Base-by-base conservation (phyloP, 2,888 invertebrate species). In the Diarsia brunnea region DNA sequence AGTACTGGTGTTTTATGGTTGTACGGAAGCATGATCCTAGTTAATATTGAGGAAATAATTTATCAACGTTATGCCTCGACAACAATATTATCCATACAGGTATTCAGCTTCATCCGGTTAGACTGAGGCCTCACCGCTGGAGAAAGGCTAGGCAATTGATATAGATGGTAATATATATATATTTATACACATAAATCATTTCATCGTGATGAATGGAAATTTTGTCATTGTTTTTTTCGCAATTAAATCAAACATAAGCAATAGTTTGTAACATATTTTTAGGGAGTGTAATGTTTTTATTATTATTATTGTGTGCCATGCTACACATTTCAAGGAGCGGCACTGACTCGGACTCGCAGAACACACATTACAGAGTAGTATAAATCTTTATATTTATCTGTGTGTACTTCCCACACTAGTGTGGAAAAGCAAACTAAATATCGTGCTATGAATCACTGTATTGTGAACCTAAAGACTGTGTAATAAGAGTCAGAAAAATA, bases 401-500 rank as follows among this genome's bases (percentile, higher is more conserved):
- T 43, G 38, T 63, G 43, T 38, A 58, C 8, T 38, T 61, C 4
- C 38, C 38, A 3, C 61, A 61, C 38, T 61, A 38, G 21, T 38
- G 38, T 21, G 12, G 21, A 7, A 61, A 61, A 38, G 12, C 58
- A 58, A 61, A 71, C 24, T 53, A 45, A 58, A 63, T n/a, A 63
- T 63, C 43, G 14, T 63, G 14, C 8, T 8, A 43, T 12, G 8
- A 43, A 14, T 43, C 14, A 63, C 38, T 63, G n/a, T 16, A 43
- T 43, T 43, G n/a, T 63, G n/a, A 63, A 63, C 43, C 43, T 63
- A 63, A 63, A 43, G 16, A n/a, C 63, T n/a, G 14, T 63, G 63
- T 16, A 63, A 43, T 63, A 63, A 43, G 63, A 43, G 43, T 63
- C 43, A 63, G 43, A 43, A 43, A 67, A 81, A 21, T 64, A 55